phyloP scores from a whole-genome alignment of 2,797 vertebrate genomes.

The Sparidentex hasta region DNA sequence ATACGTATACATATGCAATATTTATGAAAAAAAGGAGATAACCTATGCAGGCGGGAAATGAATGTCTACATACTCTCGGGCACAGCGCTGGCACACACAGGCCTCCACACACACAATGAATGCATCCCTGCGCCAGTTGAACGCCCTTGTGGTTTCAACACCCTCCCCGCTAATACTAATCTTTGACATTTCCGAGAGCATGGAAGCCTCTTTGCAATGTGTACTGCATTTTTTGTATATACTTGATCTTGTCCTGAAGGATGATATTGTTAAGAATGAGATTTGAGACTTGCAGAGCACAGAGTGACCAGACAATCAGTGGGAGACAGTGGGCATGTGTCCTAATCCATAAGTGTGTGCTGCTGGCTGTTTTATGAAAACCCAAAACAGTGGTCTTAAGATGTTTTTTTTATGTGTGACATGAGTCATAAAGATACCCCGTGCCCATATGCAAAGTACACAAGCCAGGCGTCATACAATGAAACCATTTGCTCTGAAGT shows the following conservation, averaged over 20 bases:
- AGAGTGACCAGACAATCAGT: conserved; percentile 20
- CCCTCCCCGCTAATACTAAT: conserved; percentile 32
- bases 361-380: neutral
- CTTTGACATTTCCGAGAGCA: conserved; percentile 42
- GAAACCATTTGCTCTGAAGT: too few relatives aligned
- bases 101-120: neutral
- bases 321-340: conserved; percentile 3
- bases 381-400: neutral
- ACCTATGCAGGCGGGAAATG: conserved; percentile 1
- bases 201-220: conserved; percentile 23
- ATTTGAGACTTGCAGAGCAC: neutral
- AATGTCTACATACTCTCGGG: neutral
- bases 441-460: neutral
- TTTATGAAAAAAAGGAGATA: neutral
- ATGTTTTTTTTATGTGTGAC: neutral
- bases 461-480: too few relatives aligned
- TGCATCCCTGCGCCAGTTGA: conserved; percentile 27
- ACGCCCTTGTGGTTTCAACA: conserved; percentile 41
- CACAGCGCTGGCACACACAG: conserved; percentile 10
- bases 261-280: neutral
- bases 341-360: conserved; percentile 17
- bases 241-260: neutral
- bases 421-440: neutral
- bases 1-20: neutral
- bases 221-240: conserved; percentile 24